Base-by-base conservation (phyloP, 30 jellyfish, hydroid and myxozoan genomes). In the Cassiopea andromeda region DNA sequence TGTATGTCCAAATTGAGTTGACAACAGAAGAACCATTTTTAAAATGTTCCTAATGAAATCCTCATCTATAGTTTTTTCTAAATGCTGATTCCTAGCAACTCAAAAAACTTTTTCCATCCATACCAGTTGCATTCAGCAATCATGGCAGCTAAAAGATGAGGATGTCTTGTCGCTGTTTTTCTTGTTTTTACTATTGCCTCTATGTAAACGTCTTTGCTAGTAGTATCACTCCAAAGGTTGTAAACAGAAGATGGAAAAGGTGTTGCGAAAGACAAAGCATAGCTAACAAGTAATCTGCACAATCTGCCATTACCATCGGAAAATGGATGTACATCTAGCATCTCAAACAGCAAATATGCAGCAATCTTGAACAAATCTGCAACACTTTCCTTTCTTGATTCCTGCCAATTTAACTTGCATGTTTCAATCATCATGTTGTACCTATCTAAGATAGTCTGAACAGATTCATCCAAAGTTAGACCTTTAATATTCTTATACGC, bases 221-320 rank as follows among this genome's bases (percentile, higher is more conserved):
- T 48, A 0, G 15, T 83, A 12, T 7, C 38, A 66, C 84, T 68
- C 83, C 77, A 66, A 15, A 83, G 75, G 61, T 83, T 83, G 48
- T 83, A 83, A 7, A 66, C 75, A 7, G 91, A 81, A 4, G 91
- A 43, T 0, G 91, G 91, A 69, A 83, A 83, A 44, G 91, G 91
- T 12, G 91, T 48, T 45, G 73, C 46, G 15, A 68, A 46, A 7
- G 84, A 44, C 16, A 83, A 27, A 6, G 73, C n/a, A 67, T 83
- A 69, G 27, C 91, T 83, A 2, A 81, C 91, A 18, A 83, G 84
- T 17, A 83, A 47, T 45, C 91, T 27, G 27, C 93, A 73, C 7
- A 85, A 87, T 87, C 93, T 49, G 1, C 93, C 89, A 48, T 86
- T 86, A 10, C 89, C 89, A 74, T 86, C 93, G 2, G 88, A 27